Conservation (phyloP, 1,140 invertebrate genomes). For the Ephestia elutella region DNA sequence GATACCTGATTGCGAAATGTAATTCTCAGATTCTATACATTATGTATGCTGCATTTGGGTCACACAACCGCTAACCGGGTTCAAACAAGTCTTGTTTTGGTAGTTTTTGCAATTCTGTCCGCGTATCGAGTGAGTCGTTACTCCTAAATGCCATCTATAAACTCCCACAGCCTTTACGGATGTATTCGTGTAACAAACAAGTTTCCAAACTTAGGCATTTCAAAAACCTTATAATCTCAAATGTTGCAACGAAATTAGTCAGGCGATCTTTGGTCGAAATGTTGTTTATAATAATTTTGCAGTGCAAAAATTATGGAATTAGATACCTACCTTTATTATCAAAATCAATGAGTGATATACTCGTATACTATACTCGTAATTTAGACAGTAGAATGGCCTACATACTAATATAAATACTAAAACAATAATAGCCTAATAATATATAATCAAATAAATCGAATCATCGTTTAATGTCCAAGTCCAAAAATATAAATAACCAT, state of each 20-base stretch:
- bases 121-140: background rate
- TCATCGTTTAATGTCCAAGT: too few species aligned
- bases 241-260: background rate
- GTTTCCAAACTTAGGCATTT: background rate
- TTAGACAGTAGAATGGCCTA: too few species aligned
- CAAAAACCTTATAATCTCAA: background rate
- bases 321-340: too few species aligned
- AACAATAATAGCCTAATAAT: too few species aligned
- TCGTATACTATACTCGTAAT: too few species aligned
- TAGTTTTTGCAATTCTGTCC: slow-evolving; percentile 1
- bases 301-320: too few species aligned
- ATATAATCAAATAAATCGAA: too few species aligned
- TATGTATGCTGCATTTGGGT: background rate
- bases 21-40: background rate
- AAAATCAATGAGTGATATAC: too few species aligned
- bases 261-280: background rate
- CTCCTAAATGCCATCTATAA: slow-evolving; percentile 2
- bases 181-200: background rate
- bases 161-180: slow-evolving; percentile 15
- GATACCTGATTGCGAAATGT: background rate
- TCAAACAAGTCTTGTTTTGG: background rate
- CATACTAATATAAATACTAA: too few species aligned
- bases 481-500: too few species aligned
- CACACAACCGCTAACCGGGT: background rate
- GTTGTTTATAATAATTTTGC: too few species aligned